Percentiles rank a stretch among this genome's conserved stretches.
These are phyloP conservation scores for Pangasius sanitwongsei DNA, from an alignment of 2,797 vertebrate genomes.

Conservation along the genomic window DNA sequence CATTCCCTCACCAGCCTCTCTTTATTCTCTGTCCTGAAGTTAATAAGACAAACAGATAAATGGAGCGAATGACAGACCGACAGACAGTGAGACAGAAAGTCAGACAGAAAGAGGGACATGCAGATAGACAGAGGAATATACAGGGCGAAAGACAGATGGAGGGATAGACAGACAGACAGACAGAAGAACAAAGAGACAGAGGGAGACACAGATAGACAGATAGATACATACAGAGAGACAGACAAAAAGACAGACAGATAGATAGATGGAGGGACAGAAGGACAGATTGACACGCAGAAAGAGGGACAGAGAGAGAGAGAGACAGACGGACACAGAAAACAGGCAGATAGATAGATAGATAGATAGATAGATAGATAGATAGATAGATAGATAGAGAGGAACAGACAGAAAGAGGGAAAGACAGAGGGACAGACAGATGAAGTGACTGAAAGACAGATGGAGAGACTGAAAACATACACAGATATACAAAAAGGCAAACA, in stretches of 20 bases:
- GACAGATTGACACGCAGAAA: too few relatives aligned
- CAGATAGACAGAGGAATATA: too few relatives aligned
- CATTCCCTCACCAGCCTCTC: too few relatives aligned
- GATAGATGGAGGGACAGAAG: too few relatives aligned
- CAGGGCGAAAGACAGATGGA: not conserved
- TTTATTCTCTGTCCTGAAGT: too few relatives aligned
- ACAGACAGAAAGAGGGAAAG: not conserved
- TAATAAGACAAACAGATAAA: not conserved
- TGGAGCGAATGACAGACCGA: not conserved
- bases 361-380: not conserved
- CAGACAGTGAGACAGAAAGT: too few relatives aligned
- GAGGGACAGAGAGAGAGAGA: too few relatives aligned
- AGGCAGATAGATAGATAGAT: not conserved
- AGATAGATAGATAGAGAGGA: not conserved
- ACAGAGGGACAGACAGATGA: not conserved
- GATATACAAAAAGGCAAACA: not conserved
- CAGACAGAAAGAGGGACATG: too few relatives aligned
- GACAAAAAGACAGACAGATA: too few relatives aligned
- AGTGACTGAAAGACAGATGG: not conserved
- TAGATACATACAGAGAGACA: too few relatives aligned
- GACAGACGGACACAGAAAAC: not conserved
- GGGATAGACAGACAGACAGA: not conserved
- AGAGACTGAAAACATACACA: not conserved
- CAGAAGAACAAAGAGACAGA: too few relatives aligned
- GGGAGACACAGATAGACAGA: too few relatives aligned